phyloP scores from a whole-genome alignment of 2,888 invertebrate genomes.

The Lepidocyrtinus sp. region DNA sequence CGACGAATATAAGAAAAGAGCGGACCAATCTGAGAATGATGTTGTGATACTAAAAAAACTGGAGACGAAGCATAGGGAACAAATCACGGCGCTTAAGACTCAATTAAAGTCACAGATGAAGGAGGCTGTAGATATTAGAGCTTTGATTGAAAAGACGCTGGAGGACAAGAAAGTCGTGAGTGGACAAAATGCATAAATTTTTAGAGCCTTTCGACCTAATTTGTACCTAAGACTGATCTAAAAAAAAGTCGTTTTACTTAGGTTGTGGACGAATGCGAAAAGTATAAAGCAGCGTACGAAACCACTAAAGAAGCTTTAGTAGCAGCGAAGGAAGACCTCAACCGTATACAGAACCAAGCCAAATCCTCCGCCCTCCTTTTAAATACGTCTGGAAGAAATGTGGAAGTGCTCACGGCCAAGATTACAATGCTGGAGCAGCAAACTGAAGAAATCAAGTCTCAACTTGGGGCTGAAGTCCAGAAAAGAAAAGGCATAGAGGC shows the following conservation, averaged over 20 bases:
- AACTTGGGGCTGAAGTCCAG: conserved; percentile 57
- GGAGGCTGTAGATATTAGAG: conserved; percentile 62
- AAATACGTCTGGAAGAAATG: conserved; percentile 60
- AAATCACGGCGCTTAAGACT: conserved; percentile 61
- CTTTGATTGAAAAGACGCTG: conserved; percentile 62
- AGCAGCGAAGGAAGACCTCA: conserved; percentile 62
- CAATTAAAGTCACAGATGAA: conserved; percentile 61
- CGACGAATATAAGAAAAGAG: conserved; percentile 66
- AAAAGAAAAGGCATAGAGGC: conserved; percentile 39
- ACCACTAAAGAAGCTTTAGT: conserved; percentile 63
- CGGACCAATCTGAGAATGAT: conserved; percentile 67
- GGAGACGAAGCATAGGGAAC: conserved; percentile 66
- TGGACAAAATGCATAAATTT: too few relatives aligned
- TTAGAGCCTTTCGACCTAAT: too few relatives aligned
- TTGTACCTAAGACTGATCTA: too few relatives aligned
- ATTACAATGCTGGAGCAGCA: conserved; percentile 56
- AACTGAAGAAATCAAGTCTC: conserved; percentile 60
- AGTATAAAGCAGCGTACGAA: conserved; percentile 54
- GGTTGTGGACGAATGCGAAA: conserved; percentile 63
- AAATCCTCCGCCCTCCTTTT: conserved; percentile 59
- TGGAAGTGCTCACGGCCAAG: conserved; percentile 58
- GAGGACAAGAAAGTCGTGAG: conserved; percentile 62
- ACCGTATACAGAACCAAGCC: conserved; percentile 51
- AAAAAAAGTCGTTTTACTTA: conserved; percentile 15
- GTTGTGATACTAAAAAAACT: conserved; percentile 64